Evolutionary conservation across 2,113 vertebrate genomes (phyloP), one percentile per base, ranked within the genome.

Genomic region (Mesitornis unicolor): DNA sequence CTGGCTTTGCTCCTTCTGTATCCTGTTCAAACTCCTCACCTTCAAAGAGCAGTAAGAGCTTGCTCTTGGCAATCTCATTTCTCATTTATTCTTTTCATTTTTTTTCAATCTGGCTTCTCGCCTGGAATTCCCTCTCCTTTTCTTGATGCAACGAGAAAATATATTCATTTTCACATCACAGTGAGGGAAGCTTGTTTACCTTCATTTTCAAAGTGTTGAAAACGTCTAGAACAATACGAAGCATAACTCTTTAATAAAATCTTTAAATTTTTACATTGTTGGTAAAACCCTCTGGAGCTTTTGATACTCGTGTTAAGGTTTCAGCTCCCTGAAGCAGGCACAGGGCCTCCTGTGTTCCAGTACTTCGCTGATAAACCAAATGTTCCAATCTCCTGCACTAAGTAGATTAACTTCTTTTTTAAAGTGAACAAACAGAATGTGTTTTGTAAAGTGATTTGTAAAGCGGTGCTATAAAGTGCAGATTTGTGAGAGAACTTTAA

Each of bases 21-120:
- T 96, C 87, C 2, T 88, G 85, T 96, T 95, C 75, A 84, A 80
- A 96, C 85, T 92, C 75, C 67, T 93, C 71, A 86, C 42, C 90
- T 96, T 96, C 90, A 95, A 93, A 97, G 93, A 47, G 3, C 42
- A 35, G 61, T 69, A 65, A 10, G 54, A 87, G 75, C 90, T 95
- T 90, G 85, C 90, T 96, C 71, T 86, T 78, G 87, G 92, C 90
- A 74, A 77, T 92, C 59, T 90, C 15, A 38, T 77, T 90, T 78
- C 84, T 96, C 51, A n/a, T 90, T 94, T 94, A 42, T 77, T 76
- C 21, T 78, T 67, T 33, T 40, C 8, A 35, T 47, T 75, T 78
- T 25, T n/a, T 95, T 93, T 64, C 50, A 47, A 3, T 76, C 70
- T 85, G 31, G 85, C 63, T 85, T 89, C 79, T 86, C 54, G 80